Evolutionary conservation across 2,888 invertebrate genomes (phyloP), one percentile per base, ranked within the genome.

Genomic region (Hartigia nigra): DNA sequence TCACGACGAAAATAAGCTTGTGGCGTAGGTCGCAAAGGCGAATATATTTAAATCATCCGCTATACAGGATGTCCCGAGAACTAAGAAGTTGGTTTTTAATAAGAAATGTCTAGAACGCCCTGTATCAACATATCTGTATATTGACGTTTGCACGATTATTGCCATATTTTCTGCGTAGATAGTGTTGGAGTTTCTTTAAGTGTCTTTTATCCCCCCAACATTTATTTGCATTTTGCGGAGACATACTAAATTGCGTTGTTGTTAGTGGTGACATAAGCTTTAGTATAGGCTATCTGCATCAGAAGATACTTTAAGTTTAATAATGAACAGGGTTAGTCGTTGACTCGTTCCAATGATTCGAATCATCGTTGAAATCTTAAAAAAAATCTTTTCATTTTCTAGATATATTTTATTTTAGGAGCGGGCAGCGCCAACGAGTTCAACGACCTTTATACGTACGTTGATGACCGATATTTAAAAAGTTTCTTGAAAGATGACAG

Each of bases 1-100:
- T 76, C 75, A 74, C 76, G 82, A 77, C 82, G 77, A 77, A 81
- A 82, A 82, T 82, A 82, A 82, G 76, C 79, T 74, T 37, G 81
- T 80, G 78, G 79, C 81, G 82, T 82, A 81, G 81, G 81, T 81
- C 82, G 81, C 78, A 79, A 80, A 80, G 76, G 77, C 76, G 76
- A 81, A 75, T 79, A 79, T 79, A 75, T 75, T 36, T 37, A 75
- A 36, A 36, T 34, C 14, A 12, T 4, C 23, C n/a, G 32, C 34
- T 35, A 12, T 35, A 75, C 75, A 75, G 75, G 37, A 12, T 23
- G 31, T 14, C 31, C 32, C 3, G 12, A 31, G 31, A 32, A 12
- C n/a, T 14, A 72, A 55, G 55, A 55, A 23, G 55, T 55, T 55
- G 23, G 23, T 23, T 55, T 55, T 55, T 9, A 23, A 23, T 14